Base-by-base conservation (phyloP, 2,888 invertebrate species). In the Alcis repandata region DNA sequence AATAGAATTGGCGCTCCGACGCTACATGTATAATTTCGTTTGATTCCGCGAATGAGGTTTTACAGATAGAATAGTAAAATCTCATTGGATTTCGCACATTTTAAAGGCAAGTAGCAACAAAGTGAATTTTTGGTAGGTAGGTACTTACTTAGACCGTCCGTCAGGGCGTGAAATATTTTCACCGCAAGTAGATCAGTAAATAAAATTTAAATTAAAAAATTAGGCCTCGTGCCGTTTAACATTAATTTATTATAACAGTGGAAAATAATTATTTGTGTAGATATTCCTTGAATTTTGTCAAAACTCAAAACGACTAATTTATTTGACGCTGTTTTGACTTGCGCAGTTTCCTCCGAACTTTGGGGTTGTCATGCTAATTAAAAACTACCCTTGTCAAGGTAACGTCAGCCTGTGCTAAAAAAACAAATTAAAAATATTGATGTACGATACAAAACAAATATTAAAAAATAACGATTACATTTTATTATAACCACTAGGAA, bases 281-380 rank as follows among this genome's bases (percentile, higher is more conserved):
- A 69, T 69, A 36, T 62, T 32, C 8, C 9, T 3, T 1, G 48
- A 48, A 6, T 61, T 60, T 67, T 77, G 72, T 69, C 75, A 77
- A 73, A 72, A 38, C 62, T 69, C 75, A 77, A 73, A 72, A 38
- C 62, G 4, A 49, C 17, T 49, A 53, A 19, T 10, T 46, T 61
- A 69, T 66, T 74, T 86, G 86, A 86, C 85, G 69, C 68, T 75
- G 53, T 78, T 60, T 75, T 80, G 84, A 83, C 86, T 71, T 86
- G 86, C 86, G 86, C 86, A 81, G 68, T 80, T 56, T 41, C 36
- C 32, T 22, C 38, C n/a, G 38, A 27, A 49, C 59, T 63, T 66
- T 67, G 54, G 82, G 74, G 81, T 80, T 77, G 81, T 74, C 76
- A 79, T 59, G 36, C 1, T 22, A 10, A 15, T 36, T 59, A 68